Evolutionary conservation across 2,113 vertebrate genomes (phyloP).

Genomic region (Protomyctophum bolini): DNA sequence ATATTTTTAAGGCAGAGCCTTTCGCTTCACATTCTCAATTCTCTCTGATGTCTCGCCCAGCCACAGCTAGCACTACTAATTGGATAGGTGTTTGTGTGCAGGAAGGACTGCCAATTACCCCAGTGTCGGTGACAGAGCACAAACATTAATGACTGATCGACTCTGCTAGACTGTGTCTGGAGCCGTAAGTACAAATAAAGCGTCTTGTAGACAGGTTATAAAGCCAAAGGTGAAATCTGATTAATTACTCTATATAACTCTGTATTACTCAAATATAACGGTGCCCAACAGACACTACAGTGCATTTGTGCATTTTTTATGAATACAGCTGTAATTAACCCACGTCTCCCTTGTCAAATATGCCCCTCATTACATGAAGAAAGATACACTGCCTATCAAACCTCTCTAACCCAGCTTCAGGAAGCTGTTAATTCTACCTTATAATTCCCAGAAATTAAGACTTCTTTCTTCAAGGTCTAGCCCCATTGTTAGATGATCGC

Average conservation of each 20-base stretch:
- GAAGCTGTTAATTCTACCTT: conserved; percentile 31
- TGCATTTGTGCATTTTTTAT: conserved; percentile 57
- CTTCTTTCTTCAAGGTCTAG: conserved; percentile 37
- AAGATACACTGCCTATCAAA: conserved; percentile 63
- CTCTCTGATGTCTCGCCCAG: conserved; percentile 50
- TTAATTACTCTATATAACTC: conserved; percentile 48
- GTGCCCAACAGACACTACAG: conserved; percentile 50
- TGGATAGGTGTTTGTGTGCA: conserved; percentile 58
- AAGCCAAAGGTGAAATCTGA: conserved; percentile 65
- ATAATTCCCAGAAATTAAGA: conserved; percentile 49
- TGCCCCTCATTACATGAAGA: conserved; percentile 63
- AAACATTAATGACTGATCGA: conserved; percentile 59
- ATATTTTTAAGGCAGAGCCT: conserved; percentile 35
- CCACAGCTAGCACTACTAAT: conserved; percentile 55
- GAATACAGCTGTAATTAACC: conserved; percentile 66
- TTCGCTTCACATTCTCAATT: conserved; percentile 41
- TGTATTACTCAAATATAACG: conserved; percentile 28
- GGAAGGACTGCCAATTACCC: conserved; percentile 66
- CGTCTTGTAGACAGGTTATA: conserved; percentile 52
- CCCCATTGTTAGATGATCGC: conserved; percentile 26
- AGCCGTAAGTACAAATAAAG: conserved; percentile 53
- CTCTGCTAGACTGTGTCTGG: conserved; percentile 50
- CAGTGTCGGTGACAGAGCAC: conserved; percentile 66
- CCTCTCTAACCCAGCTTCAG: conserved; percentile 8
- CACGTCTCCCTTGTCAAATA: conserved; percentile 39